Base-by-base conservation (phyloP, 2,797 vertebrate species). In the Macrochelys suwanniensis region DNA sequence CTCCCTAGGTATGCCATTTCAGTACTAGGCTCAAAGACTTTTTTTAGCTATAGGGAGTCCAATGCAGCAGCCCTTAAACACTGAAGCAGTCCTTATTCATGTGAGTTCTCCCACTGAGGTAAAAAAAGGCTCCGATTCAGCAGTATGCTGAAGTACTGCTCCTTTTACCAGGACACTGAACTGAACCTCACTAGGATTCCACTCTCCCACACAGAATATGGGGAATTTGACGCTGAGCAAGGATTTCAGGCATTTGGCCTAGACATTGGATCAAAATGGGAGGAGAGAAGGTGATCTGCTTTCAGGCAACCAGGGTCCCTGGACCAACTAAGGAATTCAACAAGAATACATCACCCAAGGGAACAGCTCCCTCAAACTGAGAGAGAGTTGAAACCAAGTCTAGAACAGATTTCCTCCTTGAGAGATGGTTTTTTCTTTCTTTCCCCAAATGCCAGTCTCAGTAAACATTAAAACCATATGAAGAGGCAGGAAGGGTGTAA, bases 51-150 rank as follows among this genome's bases (percentile, higher is more conserved):
- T 71, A 71, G 47, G 7, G 4, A 49, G 42, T 45, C 42, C 42
- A 76, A 4, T 47, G 42, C 12, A 28, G 13, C 45, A 71, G 3
- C 4, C 88, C 13, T 88, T 68, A 87, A 68, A 3, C 2, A 4
- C 21, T 2, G 1, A 78, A 15, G 15, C 6, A 61, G 11, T 31
- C 2, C 2, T 61, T 80, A 13, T 10, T 77, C 53, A 78, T 1
- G 11, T 0, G 1, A 5, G 37, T 19, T 0, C 28, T 80, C 0
- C 25, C 23, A n/a, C 17, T 82, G 81, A 4, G n/a, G 5, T 45
- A 9, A 82, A 19, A 78, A 78, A 86, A 71, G 31, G 12, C 15
- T 65, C 47, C 11, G 9, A 6, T 71, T 84, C 50, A 49, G 68
- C 90, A 89, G 56, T 0, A 0, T 78, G 7, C 23, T 80, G 53